These are phyloP conservation scores for Drosophila asahinai DNA, from an alignment of 1,140 invertebrate genomes.

Conservation along the genomic window DNA sequence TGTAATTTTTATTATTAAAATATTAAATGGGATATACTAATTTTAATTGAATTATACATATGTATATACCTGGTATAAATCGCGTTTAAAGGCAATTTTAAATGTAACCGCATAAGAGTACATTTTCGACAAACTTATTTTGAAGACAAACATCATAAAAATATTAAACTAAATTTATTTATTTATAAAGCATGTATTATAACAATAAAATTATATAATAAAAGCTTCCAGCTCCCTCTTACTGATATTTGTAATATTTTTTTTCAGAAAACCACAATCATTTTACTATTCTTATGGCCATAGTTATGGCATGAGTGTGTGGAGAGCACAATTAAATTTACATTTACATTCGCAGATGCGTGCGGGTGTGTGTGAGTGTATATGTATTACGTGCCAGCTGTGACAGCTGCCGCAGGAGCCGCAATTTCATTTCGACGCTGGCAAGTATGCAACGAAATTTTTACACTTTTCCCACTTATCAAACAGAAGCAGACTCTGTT, in stretches of 20 bases:
- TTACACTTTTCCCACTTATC: conserved; percentile 62
- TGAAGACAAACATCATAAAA: no score
- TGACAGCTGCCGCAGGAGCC: conserved; percentile 40
- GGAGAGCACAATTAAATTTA: conserved; percentile 70
- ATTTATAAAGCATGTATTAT: no score
- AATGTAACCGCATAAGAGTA: no score
- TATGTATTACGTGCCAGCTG: conserved; percentile 36
- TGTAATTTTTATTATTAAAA: no score
- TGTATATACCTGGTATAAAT: no score
- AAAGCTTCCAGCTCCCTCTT: background rate
- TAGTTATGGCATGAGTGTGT: background rate
- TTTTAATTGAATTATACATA: no score
- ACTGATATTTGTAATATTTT: background rate
- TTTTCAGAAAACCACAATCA: background rate
- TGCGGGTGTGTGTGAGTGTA: background rate
- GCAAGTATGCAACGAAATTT: conserved; percentile 78
- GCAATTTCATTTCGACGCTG: conserved; percentile 59
- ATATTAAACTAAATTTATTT: no score
- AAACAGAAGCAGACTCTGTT: conserved; percentile 52
- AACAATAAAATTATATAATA: no score
- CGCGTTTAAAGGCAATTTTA: no score
- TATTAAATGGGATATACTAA: no score
- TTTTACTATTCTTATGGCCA: conserved; percentile 7
- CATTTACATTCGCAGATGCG: conserved; percentile 52
- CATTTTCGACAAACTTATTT: no score